These are phyloP conservation scores for Nerophis ophidion DNA, from an alignment of 2,113 vertebrate genomes.

Conservation along the genomic window DNA sequence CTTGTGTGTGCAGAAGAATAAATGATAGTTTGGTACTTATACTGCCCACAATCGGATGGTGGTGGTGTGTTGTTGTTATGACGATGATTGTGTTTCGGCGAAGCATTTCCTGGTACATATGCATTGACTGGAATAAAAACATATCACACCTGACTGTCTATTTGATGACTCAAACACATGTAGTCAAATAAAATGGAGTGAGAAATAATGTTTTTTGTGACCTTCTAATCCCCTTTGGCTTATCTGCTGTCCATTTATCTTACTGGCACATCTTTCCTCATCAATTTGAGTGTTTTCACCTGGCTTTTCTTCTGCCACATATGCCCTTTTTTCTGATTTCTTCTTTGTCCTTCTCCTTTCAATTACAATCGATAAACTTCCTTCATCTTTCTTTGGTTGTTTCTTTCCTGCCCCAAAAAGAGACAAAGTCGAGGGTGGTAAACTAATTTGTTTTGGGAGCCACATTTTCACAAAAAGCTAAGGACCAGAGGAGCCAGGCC, in stretches of 20 bases:
- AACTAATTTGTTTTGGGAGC: too few species aligned
- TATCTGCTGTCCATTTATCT: slow-evolving; percentile 48
- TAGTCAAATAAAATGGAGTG: background rate
- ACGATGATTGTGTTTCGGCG: slow-evolving; percentile 41
- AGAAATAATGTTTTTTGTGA: slow-evolving; percentile 13
- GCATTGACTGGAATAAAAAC: slow-evolving; percentile 63
- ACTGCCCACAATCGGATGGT: slow-evolving; percentile 20
- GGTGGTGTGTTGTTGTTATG: slow-evolving; percentile 37
- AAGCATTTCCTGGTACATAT: slow-evolving; percentile 52
- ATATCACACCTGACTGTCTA: slow-evolving; percentile 44
- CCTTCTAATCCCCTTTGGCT: slow-evolving; percentile 20
- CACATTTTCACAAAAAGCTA: too few species aligned
- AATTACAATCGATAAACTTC: background rate
- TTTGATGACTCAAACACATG: background rate
- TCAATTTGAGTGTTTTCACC: slow-evolving; percentile 30
- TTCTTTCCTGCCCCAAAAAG: background rate
- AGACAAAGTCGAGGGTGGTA: too few species aligned
- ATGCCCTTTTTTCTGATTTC: slow-evolving; percentile 22
- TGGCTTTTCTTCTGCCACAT: slow-evolving; percentile 17
- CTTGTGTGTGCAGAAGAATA: slow-evolving; percentile 48
- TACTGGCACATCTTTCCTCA: slow-evolving; percentile 24
- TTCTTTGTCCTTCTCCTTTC: slow-evolving; percentile 5
- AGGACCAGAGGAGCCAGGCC: too few species aligned
- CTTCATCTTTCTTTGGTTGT: background rate
- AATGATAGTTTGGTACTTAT: slow-evolving; percentile 58